A percentile compares a stretch with the other conserved stretches of the same genome.
Evolutionary conservation across 2,888 invertebrate genomes (phyloP).

Genomic region (Chirona hameri): DNA sequence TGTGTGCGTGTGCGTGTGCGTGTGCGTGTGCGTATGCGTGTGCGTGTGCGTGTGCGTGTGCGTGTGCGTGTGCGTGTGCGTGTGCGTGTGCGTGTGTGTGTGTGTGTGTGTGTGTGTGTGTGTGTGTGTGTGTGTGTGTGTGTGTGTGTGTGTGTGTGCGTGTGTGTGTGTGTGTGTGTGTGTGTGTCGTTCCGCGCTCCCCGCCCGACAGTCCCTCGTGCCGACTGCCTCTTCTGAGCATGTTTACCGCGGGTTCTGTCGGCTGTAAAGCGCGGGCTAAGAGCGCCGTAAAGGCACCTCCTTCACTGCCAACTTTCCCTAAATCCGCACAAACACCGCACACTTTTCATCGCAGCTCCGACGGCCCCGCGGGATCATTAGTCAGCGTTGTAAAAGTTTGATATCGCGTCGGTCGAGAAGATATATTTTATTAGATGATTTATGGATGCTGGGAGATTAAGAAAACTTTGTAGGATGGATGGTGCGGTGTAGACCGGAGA

Average conservation of each 20-base stretch:
- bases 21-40: no score
- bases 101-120: no score
- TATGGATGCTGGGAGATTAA: background rate
- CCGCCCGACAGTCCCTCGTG: background rate
- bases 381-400: slow-evolving; percentile 3
- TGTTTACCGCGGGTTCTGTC: background rate
- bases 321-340: slow-evolving; percentile 9
- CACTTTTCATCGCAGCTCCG: background rate
- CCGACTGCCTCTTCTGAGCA: background rate
- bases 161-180: background rate
- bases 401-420: background rate
- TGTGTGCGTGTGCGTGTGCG: no score
- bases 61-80: no score
- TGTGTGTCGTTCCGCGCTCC: background rate
- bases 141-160: background rate
- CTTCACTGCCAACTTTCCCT: background rate
- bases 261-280: background rate
- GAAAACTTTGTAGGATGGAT: background rate
- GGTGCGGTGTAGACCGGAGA: background rate
- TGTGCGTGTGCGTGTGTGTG: no score
- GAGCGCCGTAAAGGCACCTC: background rate
- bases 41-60: no score
- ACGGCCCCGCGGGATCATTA: background rate
- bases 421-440: slow-evolving; percentile 22
- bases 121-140: no score